phyloP scores from a whole-genome alignment of 2,797 vertebrate species.

The Chelon auratus region DNA sequence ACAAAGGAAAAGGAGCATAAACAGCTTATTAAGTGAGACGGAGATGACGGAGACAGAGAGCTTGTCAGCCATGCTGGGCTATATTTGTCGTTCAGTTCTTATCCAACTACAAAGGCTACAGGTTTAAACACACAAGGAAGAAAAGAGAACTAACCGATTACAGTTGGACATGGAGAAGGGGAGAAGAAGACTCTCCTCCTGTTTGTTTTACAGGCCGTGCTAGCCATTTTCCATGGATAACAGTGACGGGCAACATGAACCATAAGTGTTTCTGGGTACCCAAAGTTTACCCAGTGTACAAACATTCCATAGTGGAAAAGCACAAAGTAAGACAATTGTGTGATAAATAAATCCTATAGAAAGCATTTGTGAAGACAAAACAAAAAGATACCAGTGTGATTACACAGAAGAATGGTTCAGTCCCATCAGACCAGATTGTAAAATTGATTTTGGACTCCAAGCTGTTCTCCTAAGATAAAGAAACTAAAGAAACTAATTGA shows the following conservation, averaged over 20 bases:
- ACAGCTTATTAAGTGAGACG: conserved; percentile 56
- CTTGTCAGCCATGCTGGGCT: conserved; percentile 19
- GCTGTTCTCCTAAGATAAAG: background rate
- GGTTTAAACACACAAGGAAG: conserved; percentile 36
- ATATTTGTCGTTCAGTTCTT: conserved; percentile 46
- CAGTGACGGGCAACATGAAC: background rate
- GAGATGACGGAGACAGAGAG: conserved; percentile 41
- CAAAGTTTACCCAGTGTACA: background rate
- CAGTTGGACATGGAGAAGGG: conserved; percentile 13
- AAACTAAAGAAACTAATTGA: background rate
- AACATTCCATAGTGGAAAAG: background rate
- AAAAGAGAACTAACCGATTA: conserved; percentile 24
- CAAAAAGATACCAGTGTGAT: background rate
- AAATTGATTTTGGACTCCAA: conserved; percentile 20
- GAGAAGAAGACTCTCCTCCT: background rate
- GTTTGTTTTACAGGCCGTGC: conserved; percentile 27
- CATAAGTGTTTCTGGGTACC: background rate
- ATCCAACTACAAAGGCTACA: conserved; percentile 47
- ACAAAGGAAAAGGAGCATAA: conserved; percentile 46
- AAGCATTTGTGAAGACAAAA: conserved; percentile 2
- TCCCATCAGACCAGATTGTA: background rate
- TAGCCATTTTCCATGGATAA: background rate
- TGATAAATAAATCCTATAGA: conserved; percentile 8
- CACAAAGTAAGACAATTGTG: conserved; percentile 3
- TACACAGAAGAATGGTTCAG: conserved; percentile 10